phyloP scores from a whole-genome alignment of 1,140 invertebrate species.

The Phenacoccus solenopsis region DNA sequence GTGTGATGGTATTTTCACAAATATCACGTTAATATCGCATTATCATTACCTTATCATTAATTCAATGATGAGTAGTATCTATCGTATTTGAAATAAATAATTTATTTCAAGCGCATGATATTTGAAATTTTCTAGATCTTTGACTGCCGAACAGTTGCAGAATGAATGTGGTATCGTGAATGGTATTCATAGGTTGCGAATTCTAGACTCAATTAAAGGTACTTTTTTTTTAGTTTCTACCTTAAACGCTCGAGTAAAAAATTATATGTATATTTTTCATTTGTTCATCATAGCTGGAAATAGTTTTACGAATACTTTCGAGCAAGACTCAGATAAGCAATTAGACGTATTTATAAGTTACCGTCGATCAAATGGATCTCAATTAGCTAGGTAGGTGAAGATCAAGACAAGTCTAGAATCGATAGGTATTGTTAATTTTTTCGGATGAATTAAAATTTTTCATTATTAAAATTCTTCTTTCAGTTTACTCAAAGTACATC shows the following conservation, averaged over 20 bases:
- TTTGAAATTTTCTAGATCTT: constrained; percentile 34
- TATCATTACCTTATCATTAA: no score
- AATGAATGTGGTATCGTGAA: constrained; percentile 84
- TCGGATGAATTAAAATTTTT: constrained; percentile 4
- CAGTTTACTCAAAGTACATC: constrained; percentile 80
- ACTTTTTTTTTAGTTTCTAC: constrained; percentile 22
- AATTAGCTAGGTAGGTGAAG: constrained; percentile 63
- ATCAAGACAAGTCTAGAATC: neutral
- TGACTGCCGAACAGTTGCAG: constrained; percentile 83
- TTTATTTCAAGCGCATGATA: neutral
- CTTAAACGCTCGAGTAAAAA: no score
- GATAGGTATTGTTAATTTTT: neutral
- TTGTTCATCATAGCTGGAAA: constrained; percentile 41
- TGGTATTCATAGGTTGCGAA: constrained; percentile 83
- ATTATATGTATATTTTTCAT: constrained; percentile 20
- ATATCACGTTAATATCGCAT: no score
- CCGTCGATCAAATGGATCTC: constrained; percentile 91
- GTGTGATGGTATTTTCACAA: no score
- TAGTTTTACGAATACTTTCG: constrained; percentile 45
- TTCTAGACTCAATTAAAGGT: constrained; percentile 77
- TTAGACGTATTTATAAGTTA: constrained; percentile 98
- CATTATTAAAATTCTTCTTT: constrained; percentile 27
- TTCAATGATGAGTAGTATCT: no score
- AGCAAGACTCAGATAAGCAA: constrained; percentile 70
- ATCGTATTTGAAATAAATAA: no score